A percentile compares a stretch with the other conserved stretches of the same genome.
phyloP scores from a whole-genome alignment of 2,888 invertebrate species.

The Conchocele bisecta region DNA sequence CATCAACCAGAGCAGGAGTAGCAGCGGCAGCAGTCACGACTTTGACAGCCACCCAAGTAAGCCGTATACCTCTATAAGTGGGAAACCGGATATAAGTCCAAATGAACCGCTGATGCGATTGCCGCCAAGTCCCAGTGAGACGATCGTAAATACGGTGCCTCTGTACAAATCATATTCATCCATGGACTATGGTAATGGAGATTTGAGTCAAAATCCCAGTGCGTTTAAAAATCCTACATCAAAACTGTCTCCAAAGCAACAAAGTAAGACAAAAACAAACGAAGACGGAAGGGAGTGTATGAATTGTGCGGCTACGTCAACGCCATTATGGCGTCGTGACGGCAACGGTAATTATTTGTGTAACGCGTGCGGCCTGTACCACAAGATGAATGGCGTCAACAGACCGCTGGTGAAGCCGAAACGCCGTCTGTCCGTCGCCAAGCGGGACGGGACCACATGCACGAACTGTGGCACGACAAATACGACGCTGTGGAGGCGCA shows the following conservation, averaged over 20 bases:
- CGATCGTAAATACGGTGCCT: too few relatives aligned
- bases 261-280: conserved; percentile 9
- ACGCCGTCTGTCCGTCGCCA: conserved; percentile 41
- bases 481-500: conserved; percentile 98
- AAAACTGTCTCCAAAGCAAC: neutral
- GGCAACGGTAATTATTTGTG: conserved; percentile 98
- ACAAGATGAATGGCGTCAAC: conserved; percentile 99
- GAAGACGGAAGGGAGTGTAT: conserved; percentile 96
- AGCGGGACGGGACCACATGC: conserved; percentile 84
- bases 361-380: conserved; percentile 99
- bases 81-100: too few relatives aligned
- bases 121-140: too few relatives aligned
- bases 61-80: too few relatives aligned
- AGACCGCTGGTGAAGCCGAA: conserved; percentile 57
- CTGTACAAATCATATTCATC: too few relatives aligned
- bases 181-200: too few relatives aligned
- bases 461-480: conserved; percentile 95
- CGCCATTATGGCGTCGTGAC: conserved; percentile 97
- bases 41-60: too few relatives aligned
- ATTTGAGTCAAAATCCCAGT: too few relatives aligned
- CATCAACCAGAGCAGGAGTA: conserved; percentile 17
- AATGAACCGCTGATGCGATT: too few relatives aligned
- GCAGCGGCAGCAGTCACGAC: conserved; percentile 34
- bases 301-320: conserved; percentile 97
- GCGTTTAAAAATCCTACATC: too few relatives aligned